phyloP scores from a whole-genome alignment of 2,888 invertebrate genomes.

The Lepeophtheirus nordmannii region DNA sequence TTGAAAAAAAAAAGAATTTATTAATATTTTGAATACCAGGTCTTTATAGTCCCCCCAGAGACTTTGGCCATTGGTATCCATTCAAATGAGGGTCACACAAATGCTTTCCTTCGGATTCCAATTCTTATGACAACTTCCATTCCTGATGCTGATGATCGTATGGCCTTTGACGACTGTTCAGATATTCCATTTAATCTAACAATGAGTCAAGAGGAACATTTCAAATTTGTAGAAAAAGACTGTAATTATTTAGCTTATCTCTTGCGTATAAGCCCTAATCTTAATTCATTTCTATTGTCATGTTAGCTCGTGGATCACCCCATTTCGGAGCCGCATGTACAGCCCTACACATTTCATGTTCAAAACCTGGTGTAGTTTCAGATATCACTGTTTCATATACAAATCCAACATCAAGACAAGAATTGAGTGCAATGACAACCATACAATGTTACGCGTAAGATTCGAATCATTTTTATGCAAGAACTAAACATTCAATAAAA shows the following conservation, averaged over 20 bases:
- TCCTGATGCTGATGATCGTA: background rate
- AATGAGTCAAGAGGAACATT: background rate
- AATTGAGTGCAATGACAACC: background rate
- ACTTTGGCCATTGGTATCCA: background rate
- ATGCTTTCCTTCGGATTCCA: background rate
- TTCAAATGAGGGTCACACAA: background rate
- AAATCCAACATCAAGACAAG: conserved; percentile 8
- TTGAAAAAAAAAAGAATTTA: background rate
- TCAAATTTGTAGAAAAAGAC: background rate
- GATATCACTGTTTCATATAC: background rate
- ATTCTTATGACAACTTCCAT: background rate
- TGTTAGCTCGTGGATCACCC: background rate
- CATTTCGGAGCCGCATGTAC: background rate
- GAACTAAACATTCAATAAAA: background rate
- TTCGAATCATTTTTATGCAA: background rate
- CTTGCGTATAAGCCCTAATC: background rate
- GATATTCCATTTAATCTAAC: conserved; percentile 7
- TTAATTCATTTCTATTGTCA: background rate
- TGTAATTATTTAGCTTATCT: background rate
- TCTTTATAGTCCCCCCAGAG: background rate
- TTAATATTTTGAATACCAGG: background rate
- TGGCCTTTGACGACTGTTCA: conserved; percentile 2
- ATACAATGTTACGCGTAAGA: conserved; percentile 7
- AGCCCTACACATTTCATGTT: background rate
- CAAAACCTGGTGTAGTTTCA: background rate